Evolutionary conservation across 2,797 vertebrate species (phyloP).

Genomic region (Melanotaenia trifasciata): DNA sequence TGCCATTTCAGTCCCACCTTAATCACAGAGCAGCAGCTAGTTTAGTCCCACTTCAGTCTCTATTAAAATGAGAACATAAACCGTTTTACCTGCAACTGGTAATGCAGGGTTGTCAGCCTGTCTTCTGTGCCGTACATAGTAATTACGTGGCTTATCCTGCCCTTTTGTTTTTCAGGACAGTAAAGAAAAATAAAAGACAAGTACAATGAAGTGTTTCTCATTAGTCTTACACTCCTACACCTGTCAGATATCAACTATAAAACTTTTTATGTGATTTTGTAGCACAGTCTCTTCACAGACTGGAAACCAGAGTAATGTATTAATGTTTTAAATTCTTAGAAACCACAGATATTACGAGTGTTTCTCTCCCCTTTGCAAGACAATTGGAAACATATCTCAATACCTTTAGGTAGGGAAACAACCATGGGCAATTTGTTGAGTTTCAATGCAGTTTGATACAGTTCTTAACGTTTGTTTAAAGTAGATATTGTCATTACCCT

Average conservation of each 20-base stretch:
- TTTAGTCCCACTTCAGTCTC: conserved; percentile 42
- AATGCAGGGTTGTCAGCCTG: conserved; percentile 74
- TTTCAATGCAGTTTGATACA: too few species aligned
- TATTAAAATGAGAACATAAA: conserved; percentile 72
- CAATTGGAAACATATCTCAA: too few species aligned
- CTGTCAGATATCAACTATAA: conserved; percentile 51
- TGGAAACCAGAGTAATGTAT: background rate
- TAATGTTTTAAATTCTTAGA: background rate
- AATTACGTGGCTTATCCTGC: conserved; percentile 71
- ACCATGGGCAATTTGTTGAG: too few species aligned
- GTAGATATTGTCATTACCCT: too few species aligned
- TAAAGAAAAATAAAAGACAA: conserved; percentile 51
- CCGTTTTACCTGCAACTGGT: conserved; percentile 71
- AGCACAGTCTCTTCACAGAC: conserved; percentile 2
- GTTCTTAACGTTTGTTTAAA: too few species aligned
- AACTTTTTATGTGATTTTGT: conserved; percentile 19
- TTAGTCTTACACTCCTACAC: conserved; percentile 48
- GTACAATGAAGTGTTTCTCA: conserved; percentile 53
- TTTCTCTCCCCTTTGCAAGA: too few species aligned
- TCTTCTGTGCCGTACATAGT: conserved; percentile 64
- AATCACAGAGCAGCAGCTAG: conserved; percentile 30
- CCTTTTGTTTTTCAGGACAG: conserved; percentile 65
- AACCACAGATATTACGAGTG: background rate
- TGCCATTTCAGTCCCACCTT: conserved; percentile 33
- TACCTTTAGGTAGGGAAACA: too few species aligned